Evolutionary conservation across 2,113 vertebrate species (phyloP).

Genomic region (Plestiodon gilberti): DNA sequence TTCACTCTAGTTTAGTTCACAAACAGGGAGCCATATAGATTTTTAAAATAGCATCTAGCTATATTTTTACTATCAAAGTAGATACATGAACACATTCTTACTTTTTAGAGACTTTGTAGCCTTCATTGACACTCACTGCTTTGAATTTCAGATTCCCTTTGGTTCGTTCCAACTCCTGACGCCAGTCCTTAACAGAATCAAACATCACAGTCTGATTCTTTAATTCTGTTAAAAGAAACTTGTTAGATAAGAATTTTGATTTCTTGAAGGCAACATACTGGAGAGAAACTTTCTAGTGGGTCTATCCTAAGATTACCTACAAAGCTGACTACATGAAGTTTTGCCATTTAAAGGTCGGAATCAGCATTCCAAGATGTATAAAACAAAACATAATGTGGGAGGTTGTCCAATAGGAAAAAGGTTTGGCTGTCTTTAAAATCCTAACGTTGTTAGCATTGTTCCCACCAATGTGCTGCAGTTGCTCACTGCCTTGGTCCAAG

Average conservation of each 20-base stretch:
- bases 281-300: not conserved
- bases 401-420: not conserved
- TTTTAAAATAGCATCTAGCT: not conserved
- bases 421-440: not conserved
- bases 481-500: no score
- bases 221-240: conserved; percentile 44
- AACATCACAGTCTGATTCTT: conserved; percentile 81
- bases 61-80: not conserved
- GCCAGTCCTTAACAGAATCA: conserved; percentile 83
- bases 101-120: conserved; percentile 79
- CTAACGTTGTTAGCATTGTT: not conserved
- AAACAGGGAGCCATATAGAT: not conserved
- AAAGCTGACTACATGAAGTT: not conserved
- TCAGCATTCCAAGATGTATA: not conserved
- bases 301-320: not conserved
- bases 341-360: not conserved
- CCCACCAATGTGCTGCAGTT: no score
- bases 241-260: not conserved
- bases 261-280: not conserved
- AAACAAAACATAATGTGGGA: not conserved
- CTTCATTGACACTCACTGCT: conserved; percentile 78
- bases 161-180: conserved; percentile 82
- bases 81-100: conserved; percentile 56
- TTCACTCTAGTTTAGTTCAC: not conserved
- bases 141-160: conserved; percentile 80